These are phyloP conservation scores for Strigops habroptila DNA, from an alignment of 2,113 vertebrate genomes.

Conservation along the genomic window DNA sequence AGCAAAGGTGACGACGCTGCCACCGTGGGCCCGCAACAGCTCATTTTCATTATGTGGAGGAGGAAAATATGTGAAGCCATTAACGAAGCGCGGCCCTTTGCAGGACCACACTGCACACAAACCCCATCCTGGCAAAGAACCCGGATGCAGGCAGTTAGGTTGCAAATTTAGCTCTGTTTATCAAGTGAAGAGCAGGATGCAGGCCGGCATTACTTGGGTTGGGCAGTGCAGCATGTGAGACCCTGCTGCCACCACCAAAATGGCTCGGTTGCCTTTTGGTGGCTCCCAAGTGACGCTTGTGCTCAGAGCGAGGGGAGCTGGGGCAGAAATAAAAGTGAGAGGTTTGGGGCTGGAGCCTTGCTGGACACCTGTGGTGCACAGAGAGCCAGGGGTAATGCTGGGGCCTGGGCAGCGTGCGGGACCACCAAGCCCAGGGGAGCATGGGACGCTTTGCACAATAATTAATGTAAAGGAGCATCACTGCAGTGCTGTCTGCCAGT, in stretches of 20 bases:
- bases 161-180: neutral
- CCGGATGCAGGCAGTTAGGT: neutral
- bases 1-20: neutral
- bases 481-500: accelerated
- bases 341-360: neutral
- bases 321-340: neutral
- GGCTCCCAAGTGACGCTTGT: accelerated
- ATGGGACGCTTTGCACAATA: accelerated
- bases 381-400: neutral
- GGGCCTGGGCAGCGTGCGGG: neutral
- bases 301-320: accelerated
- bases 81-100: neutral
- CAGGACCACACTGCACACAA: accelerated
- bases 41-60: neutral
- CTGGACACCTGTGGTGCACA: accelerated
- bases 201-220: accelerated
- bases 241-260: neutral
- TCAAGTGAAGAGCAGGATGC: accelerated
- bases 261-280: accelerated
- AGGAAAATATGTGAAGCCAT: neutral
- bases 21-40: neutral
- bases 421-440: neutral
- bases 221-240: accelerated
- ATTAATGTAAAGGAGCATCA: neutral
- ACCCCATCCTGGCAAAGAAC: neutral